Evolutionary conservation across 2,888 invertebrate species (phyloP).

Genomic region (Philonicus albiceps): DNA sequence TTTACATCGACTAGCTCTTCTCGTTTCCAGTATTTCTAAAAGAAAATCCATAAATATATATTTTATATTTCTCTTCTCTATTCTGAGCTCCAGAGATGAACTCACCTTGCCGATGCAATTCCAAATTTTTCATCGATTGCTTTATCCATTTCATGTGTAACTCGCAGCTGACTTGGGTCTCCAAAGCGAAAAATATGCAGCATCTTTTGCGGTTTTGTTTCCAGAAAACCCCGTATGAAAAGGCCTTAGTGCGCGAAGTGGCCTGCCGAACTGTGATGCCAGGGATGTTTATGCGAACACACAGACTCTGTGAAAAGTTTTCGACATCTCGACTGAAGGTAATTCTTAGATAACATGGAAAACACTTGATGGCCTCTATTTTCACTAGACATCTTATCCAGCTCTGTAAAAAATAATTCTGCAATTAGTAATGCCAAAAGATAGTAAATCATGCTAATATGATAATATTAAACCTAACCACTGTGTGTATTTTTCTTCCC

Average conservation of each 20-base stretch:
- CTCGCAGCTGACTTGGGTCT: slow-evolving; percentile 58
- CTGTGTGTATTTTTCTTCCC: too few relatives aligned
- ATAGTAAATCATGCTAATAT: too few relatives aligned
- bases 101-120: slow-evolving; percentile 58
- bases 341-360: slow-evolving; percentile 62
- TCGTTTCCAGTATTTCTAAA: slow-evolving; percentile 58
- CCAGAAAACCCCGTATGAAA: slow-evolving; percentile 63
- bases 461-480: too few relatives aligned
- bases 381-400: slow-evolving; percentile 62
- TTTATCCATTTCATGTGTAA: slow-evolving; percentile 63
- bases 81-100: neutral
- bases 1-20: slow-evolving; percentile 56
- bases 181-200: slow-evolving; percentile 61
- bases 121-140: slow-evolving; percentile 62
- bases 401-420: slow-evolving; percentile 48
- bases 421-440: neutral
- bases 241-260: slow-evolving; percentile 60
- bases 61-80: neutral
- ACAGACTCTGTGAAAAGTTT: slow-evolving; percentile 51
- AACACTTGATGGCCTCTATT: slow-evolving; percentile 63
- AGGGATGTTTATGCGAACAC: slow-evolving; percentile 61
- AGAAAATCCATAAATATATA: neutral
- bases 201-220: slow-evolving; percentile 62
- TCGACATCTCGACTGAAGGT: slow-evolving; percentile 54
- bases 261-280: slow-evolving; percentile 60